phyloP scores from a whole-genome alignment of 2,888 invertebrate species.

The Athalia rosae region DNA sequence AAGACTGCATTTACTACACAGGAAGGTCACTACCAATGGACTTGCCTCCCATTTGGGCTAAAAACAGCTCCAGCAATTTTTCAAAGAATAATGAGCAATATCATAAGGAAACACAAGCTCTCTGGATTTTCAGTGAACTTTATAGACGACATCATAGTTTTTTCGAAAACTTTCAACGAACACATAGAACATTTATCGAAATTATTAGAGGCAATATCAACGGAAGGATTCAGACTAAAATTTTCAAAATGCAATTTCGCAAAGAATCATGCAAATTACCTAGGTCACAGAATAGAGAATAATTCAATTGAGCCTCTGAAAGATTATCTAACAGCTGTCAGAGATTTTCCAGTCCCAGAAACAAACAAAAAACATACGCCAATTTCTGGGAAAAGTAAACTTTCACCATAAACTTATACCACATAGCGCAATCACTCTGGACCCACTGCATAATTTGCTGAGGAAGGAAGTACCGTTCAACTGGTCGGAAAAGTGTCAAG shows the following conservation, averaged over 20 bases:
- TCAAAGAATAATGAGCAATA: conserved; percentile 49
- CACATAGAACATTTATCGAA: background rate
- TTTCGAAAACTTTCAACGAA: conserved; percentile 13
- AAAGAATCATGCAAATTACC: conserved; percentile 45
- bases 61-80: conserved; percentile 52
- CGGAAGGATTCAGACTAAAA: conserved; percentile 53
- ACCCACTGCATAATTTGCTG: conserved; percentile 39
- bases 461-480: conserved; percentile 11
- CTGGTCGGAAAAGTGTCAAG: conserved; percentile 35
- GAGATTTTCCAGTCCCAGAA: conserved; percentile 42
- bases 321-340: conserved; percentile 53
- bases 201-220: conserved; percentile 48
- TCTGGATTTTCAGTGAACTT: conserved; percentile 32
- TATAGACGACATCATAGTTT: conserved; percentile 47
- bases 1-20: conserved; percentile 31
- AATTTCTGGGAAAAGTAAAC: conserved; percentile 39
- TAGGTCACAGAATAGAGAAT: conserved; percentile 45
- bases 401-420: conserved; percentile 46
- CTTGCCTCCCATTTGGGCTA: conserved; percentile 49
- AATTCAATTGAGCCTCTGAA: conserved; percentile 48
- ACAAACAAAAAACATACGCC: conserved; percentile 8
- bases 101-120: conserved; percentile 47
- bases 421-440: conserved; percentile 23
- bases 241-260: conserved; percentile 47
- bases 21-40: conserved; percentile 47